Evolutionary conservation across 2,888 invertebrate species (phyloP), one percentile per base, ranked within the genome.

Genomic region (Orthosia gothica): DNA sequence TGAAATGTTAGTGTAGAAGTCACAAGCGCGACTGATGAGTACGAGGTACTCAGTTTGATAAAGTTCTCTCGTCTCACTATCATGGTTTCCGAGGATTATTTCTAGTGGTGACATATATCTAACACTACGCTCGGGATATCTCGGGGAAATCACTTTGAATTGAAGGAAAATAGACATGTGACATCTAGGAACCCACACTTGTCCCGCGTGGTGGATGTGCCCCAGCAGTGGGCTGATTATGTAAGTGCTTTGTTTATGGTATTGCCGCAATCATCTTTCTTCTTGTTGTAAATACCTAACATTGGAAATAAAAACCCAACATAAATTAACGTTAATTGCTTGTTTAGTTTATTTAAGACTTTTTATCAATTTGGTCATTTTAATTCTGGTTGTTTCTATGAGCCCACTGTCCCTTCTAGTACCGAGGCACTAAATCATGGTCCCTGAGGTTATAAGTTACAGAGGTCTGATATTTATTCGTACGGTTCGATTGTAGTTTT

Each of bases 401-500:
- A 5, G 7, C 45, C 13, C 40, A 0, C 1, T 3, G 63, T 0
- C 76, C 12, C 76, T 74, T 90, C 90, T 74, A 87, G 87, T 49
- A 1, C 0, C 0, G 3, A 0, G 45, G 5, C 20, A 5, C 4
- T 70, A 85, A 18, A 71, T 90, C 90, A 32, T 2, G 71, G 89
- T 81, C 73, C 76, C 71, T 74, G 87, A 93, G 93, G 95, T 94
- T 94, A 94, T 94, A 94, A 93, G 95, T 95, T 93, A 94, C 93
- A 91, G 94, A 93, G 95, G 94, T 95, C 95, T 91, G 95, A 95
- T 95, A 95, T 96, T 95, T 96, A 95, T 96, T 95, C 93, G 93
- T 94, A 91, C 92, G 91, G 95, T 94, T 95, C 94, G 95, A 95
- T 95, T 94, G 96, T 96, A 95, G 96, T 96, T 96, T 96, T 96